phyloP scores from a whole-genome alignment of 2,113 vertebrate genomes.

The Ovis canadensis region DNA sequence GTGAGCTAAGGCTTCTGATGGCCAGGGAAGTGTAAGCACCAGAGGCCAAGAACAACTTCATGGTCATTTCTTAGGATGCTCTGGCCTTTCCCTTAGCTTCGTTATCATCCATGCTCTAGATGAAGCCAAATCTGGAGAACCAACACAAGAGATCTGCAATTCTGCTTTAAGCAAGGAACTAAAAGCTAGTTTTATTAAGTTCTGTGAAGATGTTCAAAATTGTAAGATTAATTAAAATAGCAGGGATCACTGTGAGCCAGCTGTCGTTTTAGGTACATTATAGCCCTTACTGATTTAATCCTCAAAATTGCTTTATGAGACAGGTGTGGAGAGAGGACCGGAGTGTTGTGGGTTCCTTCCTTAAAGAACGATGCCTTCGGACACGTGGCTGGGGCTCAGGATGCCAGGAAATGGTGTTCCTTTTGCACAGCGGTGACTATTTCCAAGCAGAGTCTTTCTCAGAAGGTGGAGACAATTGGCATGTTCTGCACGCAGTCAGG shows the following conservation, averaged over 20 bases:
- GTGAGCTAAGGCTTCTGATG: background rate
- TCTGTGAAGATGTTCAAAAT: background rate
- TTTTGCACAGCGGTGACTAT: background rate
- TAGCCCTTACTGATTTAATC: background rate
- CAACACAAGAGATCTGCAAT: background rate
- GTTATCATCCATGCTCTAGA: background rate
- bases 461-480: background rate
- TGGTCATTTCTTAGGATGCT: too few relatives aligned
- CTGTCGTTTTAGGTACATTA: rapidly evolving
- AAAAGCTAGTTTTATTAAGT: background rate
- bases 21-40: background rate
- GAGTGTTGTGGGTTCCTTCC: background rate
- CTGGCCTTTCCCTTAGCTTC: background rate
- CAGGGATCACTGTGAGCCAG: background rate
- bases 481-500: background rate
- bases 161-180: background rate
- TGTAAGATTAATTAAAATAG: background rate
- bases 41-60: too few relatives aligned
- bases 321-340: too few relatives aligned
- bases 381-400: too few relatives aligned
- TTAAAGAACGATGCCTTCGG: background rate
- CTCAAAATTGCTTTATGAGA: rapidly evolving
- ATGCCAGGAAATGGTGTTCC: rapidly evolving
- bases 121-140: background rate
- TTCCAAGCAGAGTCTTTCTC: background rate